phyloP scores from a whole-genome alignment of 2,797 vertebrate genomes.

The Scarus forsteni region DNA sequence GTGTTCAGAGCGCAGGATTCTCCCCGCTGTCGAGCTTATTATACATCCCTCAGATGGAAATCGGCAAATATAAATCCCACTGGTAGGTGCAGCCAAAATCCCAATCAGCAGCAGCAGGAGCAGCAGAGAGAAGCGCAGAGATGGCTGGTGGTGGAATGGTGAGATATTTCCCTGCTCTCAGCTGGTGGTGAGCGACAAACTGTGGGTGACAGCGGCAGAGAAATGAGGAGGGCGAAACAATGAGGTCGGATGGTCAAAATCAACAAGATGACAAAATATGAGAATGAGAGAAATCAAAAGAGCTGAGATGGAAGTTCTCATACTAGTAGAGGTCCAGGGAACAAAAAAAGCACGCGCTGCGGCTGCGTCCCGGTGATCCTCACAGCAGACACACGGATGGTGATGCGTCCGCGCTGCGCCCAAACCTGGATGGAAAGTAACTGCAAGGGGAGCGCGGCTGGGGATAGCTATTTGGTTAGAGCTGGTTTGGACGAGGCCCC shows the following conservation, averaged over 20 bases:
- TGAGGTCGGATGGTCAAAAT: conserved; percentile 71
- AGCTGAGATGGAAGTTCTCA: conserved; percentile 83
- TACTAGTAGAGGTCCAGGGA: conserved; percentile 63
- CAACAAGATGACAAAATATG: conserved; percentile 69
- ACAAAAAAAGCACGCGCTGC: conserved; percentile 37
- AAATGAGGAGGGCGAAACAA: conserved; percentile 65
- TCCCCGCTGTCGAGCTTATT: conserved; percentile 28
- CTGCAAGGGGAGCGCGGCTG: conserved; percentile 69
- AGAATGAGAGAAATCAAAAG: conserved; percentile 73
- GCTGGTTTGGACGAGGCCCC: conserved; percentile 67
- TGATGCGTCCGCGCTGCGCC: conserved; percentile 59
- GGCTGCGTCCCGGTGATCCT: conserved; percentile 69
- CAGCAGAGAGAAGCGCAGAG: conserved; percentile 40
- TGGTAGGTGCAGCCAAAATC: conserved; percentile 65
- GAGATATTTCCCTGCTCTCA: conserved; percentile 67
- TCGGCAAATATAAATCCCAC: conserved; percentile 74
- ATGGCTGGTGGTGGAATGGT: conserved; percentile 49
- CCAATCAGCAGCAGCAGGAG: conserved; percentile 54
- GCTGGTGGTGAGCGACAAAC: conserved; percentile 58
- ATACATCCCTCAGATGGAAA: conserved; percentile 77
- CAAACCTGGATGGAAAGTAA: conserved; percentile 79
- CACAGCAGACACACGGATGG: conserved; percentile 44
- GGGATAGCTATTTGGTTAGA: conserved; percentile 75
- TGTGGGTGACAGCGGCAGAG: conserved; percentile 64
- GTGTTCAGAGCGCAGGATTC: conserved; percentile 59